Conservation (phyloP, 2,797 vertebrate genomes). For the Salarias fasciatus region DNA sequence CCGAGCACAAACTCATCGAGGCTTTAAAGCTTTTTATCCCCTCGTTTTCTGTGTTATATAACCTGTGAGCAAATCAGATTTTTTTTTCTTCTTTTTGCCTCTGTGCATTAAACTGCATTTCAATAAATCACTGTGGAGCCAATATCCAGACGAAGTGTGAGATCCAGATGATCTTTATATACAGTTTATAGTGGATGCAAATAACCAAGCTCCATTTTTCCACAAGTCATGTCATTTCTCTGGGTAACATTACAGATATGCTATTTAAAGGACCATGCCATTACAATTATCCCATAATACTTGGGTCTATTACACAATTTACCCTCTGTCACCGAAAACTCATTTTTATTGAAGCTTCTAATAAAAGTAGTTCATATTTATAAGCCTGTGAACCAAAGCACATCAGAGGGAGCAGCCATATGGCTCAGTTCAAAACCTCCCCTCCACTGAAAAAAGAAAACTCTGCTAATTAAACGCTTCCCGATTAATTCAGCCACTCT, state of each 20-base stretch:
- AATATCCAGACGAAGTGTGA: neutral
- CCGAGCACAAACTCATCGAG: neutral
- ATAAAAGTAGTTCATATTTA: slow-evolving; percentile 64
- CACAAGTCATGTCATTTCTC: neutral
- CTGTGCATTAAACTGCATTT: neutral
- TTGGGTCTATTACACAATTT: slow-evolving; percentile 22
- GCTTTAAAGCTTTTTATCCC: neutral
- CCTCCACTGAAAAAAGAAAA: slow-evolving; percentile 68
- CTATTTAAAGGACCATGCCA: slow-evolving; percentile 8
- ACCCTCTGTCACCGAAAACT: slow-evolving; percentile 32
- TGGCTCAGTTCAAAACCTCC: slow-evolving; percentile 75
- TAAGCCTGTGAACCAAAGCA: slow-evolving; percentile 57
- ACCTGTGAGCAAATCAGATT: neutral
- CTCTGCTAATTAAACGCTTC: slow-evolving; percentile 78
- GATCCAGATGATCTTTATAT: too few species aligned
- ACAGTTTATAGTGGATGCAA: neutral
- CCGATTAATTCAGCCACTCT: slow-evolving; percentile 78
- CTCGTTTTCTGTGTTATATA: neutral
- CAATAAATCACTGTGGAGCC: neutral
- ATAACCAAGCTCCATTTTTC: neutral
- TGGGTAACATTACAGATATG: neutral
- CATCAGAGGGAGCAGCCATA: slow-evolving; percentile 69
- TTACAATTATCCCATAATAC: slow-evolving; percentile 2
- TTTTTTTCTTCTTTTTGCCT: neutral
- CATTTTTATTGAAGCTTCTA: slow-evolving; percentile 33